phyloP scores from a whole-genome alignment of 2,113 vertebrate genomes.

The Hydrochoerus hydrochaeris region DNA sequence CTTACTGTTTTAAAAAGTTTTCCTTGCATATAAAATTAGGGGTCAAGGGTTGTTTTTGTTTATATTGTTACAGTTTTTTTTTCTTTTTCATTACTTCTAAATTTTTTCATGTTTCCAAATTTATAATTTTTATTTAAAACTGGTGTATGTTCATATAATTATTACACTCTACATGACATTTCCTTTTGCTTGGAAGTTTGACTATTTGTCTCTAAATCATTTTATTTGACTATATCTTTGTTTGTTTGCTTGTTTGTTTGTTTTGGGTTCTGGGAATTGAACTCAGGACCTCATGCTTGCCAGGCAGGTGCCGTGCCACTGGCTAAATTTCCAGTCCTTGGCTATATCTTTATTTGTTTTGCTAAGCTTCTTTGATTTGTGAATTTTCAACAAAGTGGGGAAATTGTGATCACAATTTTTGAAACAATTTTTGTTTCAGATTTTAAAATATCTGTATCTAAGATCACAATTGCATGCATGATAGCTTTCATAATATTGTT shows the following conservation, averaged over 20 bases:
- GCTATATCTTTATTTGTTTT: not conserved
- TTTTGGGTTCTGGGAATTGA: too few species aligned
- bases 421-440: not conserved
- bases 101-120: not conserved
- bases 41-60: not conserved
- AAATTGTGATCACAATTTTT: not conserved
- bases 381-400: not conserved
- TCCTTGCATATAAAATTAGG: not conserved
- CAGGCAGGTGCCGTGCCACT: too few species aligned
- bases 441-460: not conserved
- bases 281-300: too few species aligned
- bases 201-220: not conserved
- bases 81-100: not conserved
- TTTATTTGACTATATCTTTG: not conserved
- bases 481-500: not conserved
- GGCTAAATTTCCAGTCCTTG: not conserved
- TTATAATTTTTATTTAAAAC: not conserved
- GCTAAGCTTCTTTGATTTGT: not conserved
- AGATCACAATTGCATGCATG: not conserved
- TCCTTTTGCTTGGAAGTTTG: not conserved
- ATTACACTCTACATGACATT: too few species aligned
- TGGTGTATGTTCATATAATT: not conserved
- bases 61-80: not conserved
- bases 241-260: too few species aligned
- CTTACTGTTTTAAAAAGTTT: constrained; percentile 3